Conservation (phyloP, 1,140 invertebrate genomes). For the Pseudoatta argentina region DNA sequence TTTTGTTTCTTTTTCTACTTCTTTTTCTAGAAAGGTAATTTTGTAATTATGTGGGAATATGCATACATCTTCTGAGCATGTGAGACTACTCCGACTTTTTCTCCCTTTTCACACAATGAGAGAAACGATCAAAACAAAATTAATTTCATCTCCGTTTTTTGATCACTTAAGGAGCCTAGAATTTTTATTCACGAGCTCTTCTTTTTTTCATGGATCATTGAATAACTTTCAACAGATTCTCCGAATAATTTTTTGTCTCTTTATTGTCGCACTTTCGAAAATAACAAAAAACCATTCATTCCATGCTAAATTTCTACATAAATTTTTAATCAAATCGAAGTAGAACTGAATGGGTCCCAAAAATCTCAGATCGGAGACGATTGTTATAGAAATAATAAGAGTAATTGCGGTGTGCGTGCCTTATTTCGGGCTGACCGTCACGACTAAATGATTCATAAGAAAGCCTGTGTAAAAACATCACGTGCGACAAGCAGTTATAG, state of each 20-base stretch:
- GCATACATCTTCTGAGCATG: too few relatives aligned
- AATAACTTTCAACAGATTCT: not conserved
- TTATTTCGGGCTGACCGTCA: conserved; percentile 35
- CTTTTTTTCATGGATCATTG: not conserved
- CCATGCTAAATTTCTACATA: not conserved
- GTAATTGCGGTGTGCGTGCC: not conserved
- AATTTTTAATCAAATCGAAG: not conserved
- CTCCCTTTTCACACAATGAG: not conserved
- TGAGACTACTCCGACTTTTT: not conserved
- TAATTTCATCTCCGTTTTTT: not conserved
- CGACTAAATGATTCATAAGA: not conserved
- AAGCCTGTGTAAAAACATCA: not conserved
- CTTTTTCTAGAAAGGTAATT: too few relatives aligned
- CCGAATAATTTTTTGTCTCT: not conserved
- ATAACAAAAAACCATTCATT: not conserved
- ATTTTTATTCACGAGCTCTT: not conserved
- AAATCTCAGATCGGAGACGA: not conserved
- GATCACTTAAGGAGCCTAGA: not conserved
- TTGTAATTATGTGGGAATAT: too few relatives aligned
- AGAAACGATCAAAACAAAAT: not conserved
- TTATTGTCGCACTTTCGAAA: conserved; percentile 5
- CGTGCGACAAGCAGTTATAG: not conserved
- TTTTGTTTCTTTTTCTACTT: too few relatives aligned
- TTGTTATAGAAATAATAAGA: not conserved
- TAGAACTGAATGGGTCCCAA: not conserved